These are phyloP conservation scores for Epirrhoe alternata DNA, from an alignment of 2,888 invertebrate species.

Conservation along the genomic window DNA sequence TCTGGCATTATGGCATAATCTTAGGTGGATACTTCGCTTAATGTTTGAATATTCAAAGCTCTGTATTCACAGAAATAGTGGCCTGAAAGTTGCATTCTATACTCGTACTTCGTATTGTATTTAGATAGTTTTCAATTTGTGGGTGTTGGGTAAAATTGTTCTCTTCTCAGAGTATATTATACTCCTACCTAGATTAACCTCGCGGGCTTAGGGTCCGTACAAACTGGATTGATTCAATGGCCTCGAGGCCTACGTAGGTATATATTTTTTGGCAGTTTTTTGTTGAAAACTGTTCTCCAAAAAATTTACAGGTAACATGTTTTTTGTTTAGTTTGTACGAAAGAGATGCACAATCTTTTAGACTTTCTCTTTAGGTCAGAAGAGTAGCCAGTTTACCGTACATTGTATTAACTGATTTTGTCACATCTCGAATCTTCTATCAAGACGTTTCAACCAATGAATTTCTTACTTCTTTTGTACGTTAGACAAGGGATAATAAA, in stretches of 20 bases:
- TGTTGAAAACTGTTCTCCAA: neutral
- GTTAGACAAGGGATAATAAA: neutral
- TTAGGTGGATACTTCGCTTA: neutral
- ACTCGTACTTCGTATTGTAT: neutral
- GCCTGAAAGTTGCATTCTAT: neutral
- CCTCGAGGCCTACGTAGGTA: neutral
- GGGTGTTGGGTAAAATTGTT: neutral
- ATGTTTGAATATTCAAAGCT: neutral
- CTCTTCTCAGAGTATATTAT: neutral
- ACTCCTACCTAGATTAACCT: neutral
- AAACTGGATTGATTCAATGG: neutral
- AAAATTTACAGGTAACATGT: neutral
- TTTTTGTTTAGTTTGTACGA: neutral
- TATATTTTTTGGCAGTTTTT: neutral
- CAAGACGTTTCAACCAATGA: neutral
- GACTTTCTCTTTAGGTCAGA: neutral
- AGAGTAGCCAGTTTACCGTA: neutral
- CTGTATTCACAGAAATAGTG: neutral
- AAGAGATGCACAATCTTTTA: neutral
- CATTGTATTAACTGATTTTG: neutral
- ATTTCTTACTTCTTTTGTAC: neutral
- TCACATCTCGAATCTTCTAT: neutral
- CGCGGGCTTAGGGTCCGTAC: neutral
- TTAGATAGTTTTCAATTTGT: neutral
- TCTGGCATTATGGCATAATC: too few species aligned